phyloP scores from a whole-genome alignment of 1,140 invertebrate species.

The Ceratina japonica region DNA sequence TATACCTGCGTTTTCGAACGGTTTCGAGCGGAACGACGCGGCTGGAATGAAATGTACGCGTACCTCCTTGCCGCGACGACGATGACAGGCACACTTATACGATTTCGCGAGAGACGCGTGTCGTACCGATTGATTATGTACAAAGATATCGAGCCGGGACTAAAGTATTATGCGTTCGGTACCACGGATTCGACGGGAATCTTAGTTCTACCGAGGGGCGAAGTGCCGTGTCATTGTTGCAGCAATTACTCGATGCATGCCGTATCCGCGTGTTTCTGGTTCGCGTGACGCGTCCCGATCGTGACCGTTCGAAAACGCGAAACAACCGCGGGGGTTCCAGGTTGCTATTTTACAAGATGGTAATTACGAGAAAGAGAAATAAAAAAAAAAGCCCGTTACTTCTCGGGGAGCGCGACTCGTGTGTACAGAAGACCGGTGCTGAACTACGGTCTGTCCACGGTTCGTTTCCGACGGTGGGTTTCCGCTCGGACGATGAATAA shows the following conservation, averaged over 20 bases:
- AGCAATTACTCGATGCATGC: not conserved
- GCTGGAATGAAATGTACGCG: too few species aligned
- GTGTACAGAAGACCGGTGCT: constrained; percentile 36
- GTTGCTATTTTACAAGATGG: not conserved
- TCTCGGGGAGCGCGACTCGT: not conserved
- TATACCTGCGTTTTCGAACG: not conserved
- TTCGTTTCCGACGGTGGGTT: not conserved
- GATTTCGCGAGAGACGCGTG: too few species aligned
- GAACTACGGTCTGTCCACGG: constrained; percentile 7
- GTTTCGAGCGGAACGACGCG: not conserved
- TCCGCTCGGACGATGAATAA: not conserved
- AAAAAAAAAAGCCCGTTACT: not conserved
- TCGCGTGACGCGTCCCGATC: not conserved
- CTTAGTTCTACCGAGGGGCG: too few species aligned
- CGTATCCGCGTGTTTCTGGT: not conserved
- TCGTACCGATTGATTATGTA: too few species aligned
- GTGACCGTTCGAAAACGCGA: not conserved
- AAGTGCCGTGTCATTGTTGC: not conserved
- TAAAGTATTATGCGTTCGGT: too few species aligned
- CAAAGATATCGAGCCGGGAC: too few species aligned
- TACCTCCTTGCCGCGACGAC: too few species aligned
- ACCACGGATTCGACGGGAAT: not conserved
- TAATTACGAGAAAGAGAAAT: not conserved
- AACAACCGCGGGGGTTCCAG: not conserved
- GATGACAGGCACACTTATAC: too few species aligned